Conservation (phyloP, 2,888 invertebrate genomes). For the Pachycephus smyrnensis region DNA sequence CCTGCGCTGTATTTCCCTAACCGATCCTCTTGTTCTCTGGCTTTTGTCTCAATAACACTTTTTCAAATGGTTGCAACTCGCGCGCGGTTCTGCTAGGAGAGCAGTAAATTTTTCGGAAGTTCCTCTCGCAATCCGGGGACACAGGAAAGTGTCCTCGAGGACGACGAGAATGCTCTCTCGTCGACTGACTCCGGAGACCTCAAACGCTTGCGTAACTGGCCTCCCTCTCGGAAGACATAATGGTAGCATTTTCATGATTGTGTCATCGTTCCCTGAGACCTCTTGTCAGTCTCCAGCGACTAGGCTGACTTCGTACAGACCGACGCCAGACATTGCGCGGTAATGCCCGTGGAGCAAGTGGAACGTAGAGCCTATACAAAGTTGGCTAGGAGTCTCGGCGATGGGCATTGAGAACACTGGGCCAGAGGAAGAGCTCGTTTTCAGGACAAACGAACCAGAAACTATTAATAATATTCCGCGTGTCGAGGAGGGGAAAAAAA, state of each 20-base stretch:
- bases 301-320: constrained; percentile 26
- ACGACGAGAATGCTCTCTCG: not conserved
- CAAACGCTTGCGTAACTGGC: constrained; percentile 30
- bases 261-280: constrained; percentile 48
- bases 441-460: constrained; percentile 59
- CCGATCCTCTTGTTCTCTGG: not conserved
- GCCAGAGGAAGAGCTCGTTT: constrained; percentile 60
- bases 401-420: constrained; percentile 55
- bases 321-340: constrained; percentile 37
- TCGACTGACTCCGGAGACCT: not conserved
- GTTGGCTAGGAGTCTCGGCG: constrained; percentile 40
- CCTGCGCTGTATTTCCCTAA: constrained; percentile 14
- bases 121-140: not conserved
- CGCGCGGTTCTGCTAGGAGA: not conserved
- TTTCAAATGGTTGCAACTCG: not conserved
- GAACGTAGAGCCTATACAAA: constrained; percentile 28
- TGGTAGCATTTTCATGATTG: constrained; percentile 61
- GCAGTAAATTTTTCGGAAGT: not conserved
- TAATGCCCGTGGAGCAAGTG: constrained; percentile 35
- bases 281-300: constrained; percentile 10
- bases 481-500: constrained; percentile 54
- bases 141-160: not conserved
- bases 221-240: constrained; percentile 41
- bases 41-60: not conserved
- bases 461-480: constrained; percentile 56